Percentiles rank a stretch among this genome's conserved stretches.
Conservation (phyloP, 1,140 invertebrate species). For the Penaeus chinensis region DNA sequence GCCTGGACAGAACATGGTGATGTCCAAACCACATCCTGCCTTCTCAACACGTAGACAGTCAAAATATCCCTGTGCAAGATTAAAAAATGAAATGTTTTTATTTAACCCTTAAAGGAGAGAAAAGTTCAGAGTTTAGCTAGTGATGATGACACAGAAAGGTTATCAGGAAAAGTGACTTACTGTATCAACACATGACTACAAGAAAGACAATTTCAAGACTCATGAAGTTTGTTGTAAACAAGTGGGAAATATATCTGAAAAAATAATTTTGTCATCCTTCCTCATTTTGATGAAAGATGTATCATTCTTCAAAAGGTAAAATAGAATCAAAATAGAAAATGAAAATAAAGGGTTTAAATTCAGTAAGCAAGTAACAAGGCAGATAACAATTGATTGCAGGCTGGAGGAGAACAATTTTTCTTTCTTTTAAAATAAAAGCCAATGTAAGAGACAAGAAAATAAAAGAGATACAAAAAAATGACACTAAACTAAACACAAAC, state of each 20-base stretch:
- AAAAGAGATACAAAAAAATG: background rate
- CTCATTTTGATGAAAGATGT: too few species aligned
- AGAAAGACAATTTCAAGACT: too few species aligned
- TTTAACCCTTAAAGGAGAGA: too few species aligned
- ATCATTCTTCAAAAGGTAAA: background rate
- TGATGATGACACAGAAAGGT: too few species aligned
- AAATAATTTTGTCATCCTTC: too few species aligned
- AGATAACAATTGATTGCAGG: background rate
- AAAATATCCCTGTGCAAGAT: constrained; percentile 76
- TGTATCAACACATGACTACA: too few species aligned
- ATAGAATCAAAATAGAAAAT: constrained; percentile 18
- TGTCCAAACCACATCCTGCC: constrained; percentile 72
- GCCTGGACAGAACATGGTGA: constrained; percentile 83
- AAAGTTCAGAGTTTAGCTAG: too few species aligned
- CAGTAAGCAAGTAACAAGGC: background rate
- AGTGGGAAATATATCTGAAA: too few species aligned
- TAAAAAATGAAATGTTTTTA: too few species aligned
- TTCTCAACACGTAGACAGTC: constrained; percentile 76
- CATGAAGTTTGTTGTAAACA: too few species aligned
- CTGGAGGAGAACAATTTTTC: background rate
- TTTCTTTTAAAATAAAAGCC: background rate
- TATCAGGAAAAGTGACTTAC: too few species aligned
- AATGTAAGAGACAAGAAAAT: background rate
- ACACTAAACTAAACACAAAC: background rate
- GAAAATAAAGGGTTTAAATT: background rate